Evolutionary conservation across 2,797 vertebrate genomes (phyloP).

Genomic region (Propithecus deckenii): DNA sequence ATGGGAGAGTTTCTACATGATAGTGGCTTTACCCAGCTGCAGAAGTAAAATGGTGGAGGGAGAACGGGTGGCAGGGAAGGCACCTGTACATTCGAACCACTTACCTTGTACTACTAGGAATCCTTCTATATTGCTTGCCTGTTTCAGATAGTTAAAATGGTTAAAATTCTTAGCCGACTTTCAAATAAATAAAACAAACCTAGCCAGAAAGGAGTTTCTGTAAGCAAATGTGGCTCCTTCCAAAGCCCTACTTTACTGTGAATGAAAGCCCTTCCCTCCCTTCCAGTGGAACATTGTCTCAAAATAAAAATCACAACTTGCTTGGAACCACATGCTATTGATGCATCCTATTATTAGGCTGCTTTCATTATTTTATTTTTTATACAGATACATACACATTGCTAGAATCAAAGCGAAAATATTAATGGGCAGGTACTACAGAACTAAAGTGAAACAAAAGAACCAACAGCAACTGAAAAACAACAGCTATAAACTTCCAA

Average conservation of each 20-base stretch:
- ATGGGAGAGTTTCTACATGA: background rate
- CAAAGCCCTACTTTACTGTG: background rate
- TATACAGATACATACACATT: slow-evolving; percentile 62
- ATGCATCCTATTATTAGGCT: slow-evolving; percentile 60
- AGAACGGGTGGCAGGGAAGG: background rate
- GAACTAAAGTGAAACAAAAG: slow-evolving; percentile 57
- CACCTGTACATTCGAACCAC: background rate
- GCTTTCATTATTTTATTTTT: slow-evolving; percentile 68
- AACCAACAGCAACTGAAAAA: slow-evolving; percentile 60
- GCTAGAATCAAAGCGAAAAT: slow-evolving; percentile 67
- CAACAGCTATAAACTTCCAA: slow-evolving; percentile 73
- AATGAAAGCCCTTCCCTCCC: slow-evolving; percentile 37
- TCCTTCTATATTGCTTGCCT: slow-evolving; percentile 40
- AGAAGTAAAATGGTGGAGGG: background rate
- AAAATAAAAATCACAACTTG: slow-evolving; percentile 66
- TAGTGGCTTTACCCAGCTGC: slow-evolving; percentile 47
- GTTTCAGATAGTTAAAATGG: slow-evolving; percentile 3
- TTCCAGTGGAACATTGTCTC: slow-evolving; percentile 49
- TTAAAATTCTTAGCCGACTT: slow-evolving; percentile 39
- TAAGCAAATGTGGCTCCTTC: background rate
- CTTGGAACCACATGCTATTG: slow-evolving; percentile 66
- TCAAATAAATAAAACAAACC: slow-evolving; percentile 45
- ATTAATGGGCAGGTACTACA: slow-evolving; percentile 63
- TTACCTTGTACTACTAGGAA: slow-evolving; percentile 60
- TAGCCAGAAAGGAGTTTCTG: slow-evolving; percentile 2